Base-by-base conservation (phyloP, 2,797 vertebrate species). In the Falco biarmicus region DNA sequence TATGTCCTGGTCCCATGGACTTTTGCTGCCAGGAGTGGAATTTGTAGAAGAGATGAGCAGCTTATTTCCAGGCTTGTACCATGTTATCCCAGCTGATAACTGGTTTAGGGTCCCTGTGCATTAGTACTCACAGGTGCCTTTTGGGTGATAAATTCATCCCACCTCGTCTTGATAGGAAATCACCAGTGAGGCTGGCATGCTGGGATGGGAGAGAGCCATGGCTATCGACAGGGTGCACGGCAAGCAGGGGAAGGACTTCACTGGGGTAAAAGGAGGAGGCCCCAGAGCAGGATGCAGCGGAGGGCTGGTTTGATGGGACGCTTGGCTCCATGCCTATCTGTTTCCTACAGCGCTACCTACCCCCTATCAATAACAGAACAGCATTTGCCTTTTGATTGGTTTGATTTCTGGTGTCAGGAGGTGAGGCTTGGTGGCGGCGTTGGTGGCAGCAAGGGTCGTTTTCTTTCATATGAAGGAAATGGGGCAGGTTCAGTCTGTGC, bases 311-410 rank as follows among this genome's bases (percentile, higher is more conserved):
- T 90, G 57, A 56, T 31, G 39, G 56, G 21, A 28, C 4, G 1
- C 50, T 71, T 45, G 45, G n/a, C 32, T 84, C 68, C 17, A 1
- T 1, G 1, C 13, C 17, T 34, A 2, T 68, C 53, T 2, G 0
- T 63, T 74, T 91, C 63, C 48, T 74, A 51, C 29, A 65, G 43
- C 34, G 11, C 10, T 60, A 15, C 22, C n/a, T 45, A 1, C 57
- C 9, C 17, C 19, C 50, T 60, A 4, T 37, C 5, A 3, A 1
- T 64, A 75, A 34, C 11, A 69, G 53, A 84, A 47, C 4, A 71
- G 7, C 15, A 28, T 78, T 73, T 68, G 34, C 34, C 37, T 78
- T 95, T 74, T 7, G 1, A 65, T 85, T 64, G 51, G 14, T 41
- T 48, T 47, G 18, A 47, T 68, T 70, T 70, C 45, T 87, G 63